Evolutionary conservation across 2,113 vertebrate species (phyloP), one percentile per base, ranked within the genome.

Genomic region (Ochotona curzoniae): DNA sequence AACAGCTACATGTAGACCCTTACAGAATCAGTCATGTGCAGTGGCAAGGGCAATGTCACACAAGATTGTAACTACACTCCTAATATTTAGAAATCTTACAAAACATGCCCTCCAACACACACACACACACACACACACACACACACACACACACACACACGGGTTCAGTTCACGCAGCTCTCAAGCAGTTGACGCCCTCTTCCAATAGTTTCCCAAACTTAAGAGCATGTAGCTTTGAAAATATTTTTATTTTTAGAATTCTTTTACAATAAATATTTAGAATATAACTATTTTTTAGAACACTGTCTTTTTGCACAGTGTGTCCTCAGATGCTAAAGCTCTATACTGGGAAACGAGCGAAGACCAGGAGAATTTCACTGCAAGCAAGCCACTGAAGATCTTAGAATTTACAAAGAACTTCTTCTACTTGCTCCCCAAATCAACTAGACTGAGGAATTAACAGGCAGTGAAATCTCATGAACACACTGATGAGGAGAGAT

Each of bases 11-110:
- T 95, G 96, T 93, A 96, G 95, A 97, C 95, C 90, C 95, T 98
- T 91, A 97, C 83, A 93, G 97, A 98, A 97, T 97, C 97, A 97
- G 96, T 97, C 98, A 97, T 97, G 97, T 98, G 97, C 97, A 96
- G 93, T 97, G 95, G 86, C 70, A 88, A 97, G 98, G 97, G 97
- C 97, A 97, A 57, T 71, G 96, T 95, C 91, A 96, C 92, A 98
- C 97, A 97, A 95, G 97, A 85, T 82, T 84, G 90, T 85, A 94
- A 93, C 81, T 94, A 94, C 78, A 96, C 69, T 94, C 95, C 89
- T 70, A 95, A 96, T 96, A 96, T 93, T 97, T 94, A 97, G 94
- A 95, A 96, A 92, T 64, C 66, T 96, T 97, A 97, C 95, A 97
- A 96, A 97, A 97, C 92, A 96, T 44, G 6, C 6, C 38, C 38